phyloP scores from a whole-genome alignment of 2,113 vertebrate genomes.

The Rynchops niger region DNA sequence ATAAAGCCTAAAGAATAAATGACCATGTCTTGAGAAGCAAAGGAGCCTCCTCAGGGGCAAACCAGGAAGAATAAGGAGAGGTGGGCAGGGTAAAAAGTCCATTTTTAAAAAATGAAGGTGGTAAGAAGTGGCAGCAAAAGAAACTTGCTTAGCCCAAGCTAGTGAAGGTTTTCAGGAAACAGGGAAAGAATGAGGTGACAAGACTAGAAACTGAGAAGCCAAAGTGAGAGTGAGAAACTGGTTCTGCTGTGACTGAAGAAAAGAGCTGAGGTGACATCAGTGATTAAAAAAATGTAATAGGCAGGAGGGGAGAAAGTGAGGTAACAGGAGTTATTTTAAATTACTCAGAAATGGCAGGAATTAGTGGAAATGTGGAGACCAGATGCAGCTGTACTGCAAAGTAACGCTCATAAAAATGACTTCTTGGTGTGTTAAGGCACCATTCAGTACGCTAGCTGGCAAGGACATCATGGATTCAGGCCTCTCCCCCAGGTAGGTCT shows the following conservation, averaged over 20 bases:
- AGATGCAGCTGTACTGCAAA: constrained; percentile 57
- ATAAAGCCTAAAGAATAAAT: background rate
- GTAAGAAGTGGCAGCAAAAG: background rate
- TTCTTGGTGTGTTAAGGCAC: constrained; percentile 3
- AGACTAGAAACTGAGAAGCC: constrained; percentile 10
- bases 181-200: constrained; percentile 39
- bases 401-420: constrained; percentile 5
- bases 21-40: background rate
- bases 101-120: background rate
- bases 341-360: constrained; percentile 53
- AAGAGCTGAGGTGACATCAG: constrained; percentile 36
- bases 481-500: background rate
- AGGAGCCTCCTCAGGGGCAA: background rate
- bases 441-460: constrained; percentile 12
- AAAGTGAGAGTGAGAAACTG: constrained; percentile 6
- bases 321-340: constrained; percentile 63
- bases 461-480: background rate
- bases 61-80: background rate
- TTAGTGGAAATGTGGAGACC: constrained; percentile 56
- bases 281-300: constrained; percentile 31
- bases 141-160: background rate
- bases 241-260: constrained; percentile 19
- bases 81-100: background rate
- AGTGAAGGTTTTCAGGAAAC: background rate
- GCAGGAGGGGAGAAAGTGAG: constrained; percentile 54